Base-by-base conservation (phyloP, 2,113 vertebrate species). In the Nerophis ophidion region DNA sequence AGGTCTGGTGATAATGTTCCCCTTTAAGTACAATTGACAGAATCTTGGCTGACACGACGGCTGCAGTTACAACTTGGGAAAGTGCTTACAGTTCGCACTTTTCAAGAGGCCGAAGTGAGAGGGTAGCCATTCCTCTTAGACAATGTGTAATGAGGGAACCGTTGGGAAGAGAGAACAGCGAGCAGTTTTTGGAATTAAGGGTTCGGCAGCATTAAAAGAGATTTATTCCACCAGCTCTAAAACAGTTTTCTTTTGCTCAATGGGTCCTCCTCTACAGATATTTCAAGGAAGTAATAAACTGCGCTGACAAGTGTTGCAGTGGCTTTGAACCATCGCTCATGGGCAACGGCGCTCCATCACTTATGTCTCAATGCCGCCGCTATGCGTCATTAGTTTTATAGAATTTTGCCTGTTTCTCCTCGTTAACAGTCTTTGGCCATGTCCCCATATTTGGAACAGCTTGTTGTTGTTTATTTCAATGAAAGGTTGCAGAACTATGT, bases 201-300 rank as follows among this genome's bases (percentile, higher is more conserved):
- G 73, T 81, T 83, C 82, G 81, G 77, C 60, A 49, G 82, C 82
- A 86, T 89, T 90, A 87, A 87, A 87, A 87, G 61, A 86, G 86
- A 88, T 89, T 90, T 90, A 89, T 85, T 83, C 84, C 74, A 76
- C 49, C 42, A 56, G 72, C 77, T 86, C 82, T 76, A 68, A 68
- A 79, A 84, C 74, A 76, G 77, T 81, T 87, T 86, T 85, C 76
- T 82, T 81, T 78, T 83, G 73, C 81, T 87, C 79, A 76, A 77
- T 62, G 75, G 73, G 63, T 85, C 75, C 72, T 79, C 74, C 82
- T 87, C 84, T 83, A 77, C 75, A 82, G 86, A 87, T 87, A 88
- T 83, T 85, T 87, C 82, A 87, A 80, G 78, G 82, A 86, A 82
- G 85, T 81, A 81, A 85, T 89, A 87, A 89, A 89, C 64, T 81